Percentiles rank a stretch among this genome's conserved stretches.
These are phyloP conservation scores for Chalcosyrphus nemorum DNA, from an alignment of 2,888 invertebrate genomes.

Conservation along the genomic window DNA sequence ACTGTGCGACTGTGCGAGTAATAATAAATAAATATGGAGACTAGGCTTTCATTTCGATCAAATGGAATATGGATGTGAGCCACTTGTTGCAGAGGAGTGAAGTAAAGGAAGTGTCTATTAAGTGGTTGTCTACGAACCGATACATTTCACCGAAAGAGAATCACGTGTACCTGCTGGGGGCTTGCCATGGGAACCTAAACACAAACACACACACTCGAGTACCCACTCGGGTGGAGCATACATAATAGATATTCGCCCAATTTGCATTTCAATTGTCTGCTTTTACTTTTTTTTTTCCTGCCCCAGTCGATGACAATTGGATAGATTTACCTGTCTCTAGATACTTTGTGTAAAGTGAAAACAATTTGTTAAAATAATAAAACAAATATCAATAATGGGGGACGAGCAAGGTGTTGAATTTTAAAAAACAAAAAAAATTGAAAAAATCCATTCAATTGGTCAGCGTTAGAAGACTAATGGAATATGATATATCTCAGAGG, in stretches of 20 bases:
- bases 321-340: not conserved
- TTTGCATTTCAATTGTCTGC: constrained; percentile 36
- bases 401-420: constrained; percentile 13
- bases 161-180: constrained; percentile 26
- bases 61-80: not conserved
- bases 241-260: constrained; percentile 14
- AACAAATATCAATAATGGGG: constrained; percentile 15
- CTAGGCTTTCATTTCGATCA: not conserved
- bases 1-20: no score
- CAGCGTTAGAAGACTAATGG: not conserved
- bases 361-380: constrained; percentile 1
- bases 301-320: not conserved
- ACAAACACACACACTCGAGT: constrained; percentile 8
- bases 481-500: not conserved
- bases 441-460: constrained; percentile 3
- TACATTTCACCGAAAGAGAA: constrained; percentile 27
- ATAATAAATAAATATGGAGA: no score
- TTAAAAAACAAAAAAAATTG: constrained; percentile 19
- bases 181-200: constrained; percentile 42
- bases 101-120: not conserved
- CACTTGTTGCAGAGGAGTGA: no score
- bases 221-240: constrained; percentile 1
- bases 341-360: constrained; percentile 1
- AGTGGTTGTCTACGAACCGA: not conserved
- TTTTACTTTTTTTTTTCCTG: constrained; percentile 36